A percentile compares a stretch with the other conserved stretches of the same genome.
Conservation (phyloP, 37 sponge, comb jelly and placozoan species). For the Halichondria panicea region DNA sequence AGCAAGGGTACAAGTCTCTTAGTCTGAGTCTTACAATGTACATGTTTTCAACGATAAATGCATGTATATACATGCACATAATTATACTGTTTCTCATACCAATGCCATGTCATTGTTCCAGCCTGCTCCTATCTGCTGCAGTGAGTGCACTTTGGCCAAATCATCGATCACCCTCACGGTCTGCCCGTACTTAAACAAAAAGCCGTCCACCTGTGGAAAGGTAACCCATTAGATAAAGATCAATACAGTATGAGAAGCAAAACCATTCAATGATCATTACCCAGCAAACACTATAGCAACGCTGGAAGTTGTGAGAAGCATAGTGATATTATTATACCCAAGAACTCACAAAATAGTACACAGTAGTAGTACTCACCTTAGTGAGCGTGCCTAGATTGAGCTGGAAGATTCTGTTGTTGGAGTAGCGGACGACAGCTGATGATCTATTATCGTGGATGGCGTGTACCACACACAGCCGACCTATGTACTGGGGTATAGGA, state of each 20-base stretch:
- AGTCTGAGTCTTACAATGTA: background rate
- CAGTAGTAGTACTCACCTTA: conserved; percentile 9
- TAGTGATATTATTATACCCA: background rate
- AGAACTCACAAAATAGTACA: background rate
- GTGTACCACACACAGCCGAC: conserved; percentile 13
- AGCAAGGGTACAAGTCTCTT: background rate
- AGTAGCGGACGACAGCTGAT: conserved; percentile 26
- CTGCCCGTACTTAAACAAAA: conserved; percentile 61
- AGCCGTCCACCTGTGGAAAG: conserved; percentile 17
- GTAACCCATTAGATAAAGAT: background rate
- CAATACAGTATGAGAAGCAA: background rate
- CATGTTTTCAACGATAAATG: background rate
- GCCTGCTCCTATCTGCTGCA: conserved; percentile 86
- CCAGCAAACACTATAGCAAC: no score
- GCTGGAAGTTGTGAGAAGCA: no score
- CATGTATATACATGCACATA: background rate
- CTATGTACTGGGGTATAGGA: conserved; percentile 31
- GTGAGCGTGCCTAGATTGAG: conserved; percentile 10
- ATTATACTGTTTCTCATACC: conserved; percentile 38
- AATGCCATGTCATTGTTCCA: conserved; percentile 93
- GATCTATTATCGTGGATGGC: conserved; percentile 8
- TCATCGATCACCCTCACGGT: conserved; percentile 80
- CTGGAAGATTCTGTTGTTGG: conserved; percentile 7
- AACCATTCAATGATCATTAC: background rate
- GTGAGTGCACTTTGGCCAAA: conserved; percentile 52